phyloP scores from a whole-genome alignment of 2,888 invertebrate species.

The Drosophila hamatofila region DNA sequence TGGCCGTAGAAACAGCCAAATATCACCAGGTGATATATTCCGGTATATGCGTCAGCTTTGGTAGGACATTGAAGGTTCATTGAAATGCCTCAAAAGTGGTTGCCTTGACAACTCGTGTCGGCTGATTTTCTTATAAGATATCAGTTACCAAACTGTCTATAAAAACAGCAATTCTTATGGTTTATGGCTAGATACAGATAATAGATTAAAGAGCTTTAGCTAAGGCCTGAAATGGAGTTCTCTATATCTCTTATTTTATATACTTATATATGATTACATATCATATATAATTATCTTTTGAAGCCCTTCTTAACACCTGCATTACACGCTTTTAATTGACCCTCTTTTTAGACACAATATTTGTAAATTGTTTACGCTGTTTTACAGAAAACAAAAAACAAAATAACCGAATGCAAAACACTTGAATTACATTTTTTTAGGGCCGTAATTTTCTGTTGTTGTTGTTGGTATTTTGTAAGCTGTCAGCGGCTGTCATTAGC shows the following conservation, averaged over 20 bases:
- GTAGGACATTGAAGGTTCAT: background rate
- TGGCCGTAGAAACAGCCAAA: background rate
- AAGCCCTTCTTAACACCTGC: slow-evolving; percentile 4
- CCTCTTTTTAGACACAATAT: background rate
- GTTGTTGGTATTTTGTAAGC: slow-evolving; percentile 35
- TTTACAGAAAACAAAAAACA: background rate
- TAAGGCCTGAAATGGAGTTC: background rate
- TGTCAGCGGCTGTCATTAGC: slow-evolving; percentile 54
- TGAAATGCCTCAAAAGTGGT: background rate
- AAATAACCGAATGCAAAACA: slow-evolving; percentile 35
- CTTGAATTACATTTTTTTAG: slow-evolving; percentile 36
- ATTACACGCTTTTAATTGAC: slow-evolving; percentile 9
- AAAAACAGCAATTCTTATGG: background rate
- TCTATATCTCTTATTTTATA: background rate
- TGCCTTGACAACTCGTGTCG: slow-evolving; percentile 1
- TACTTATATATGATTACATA: no score
- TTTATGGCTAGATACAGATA: background rate
- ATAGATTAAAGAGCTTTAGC: background rate
- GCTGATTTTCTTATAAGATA: background rate
- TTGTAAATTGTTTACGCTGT: slow-evolving; percentile 3
- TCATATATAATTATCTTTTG: background rate
- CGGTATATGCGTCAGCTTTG: background rate
- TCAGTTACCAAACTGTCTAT: background rate
- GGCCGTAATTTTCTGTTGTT: slow-evolving; percentile 22
- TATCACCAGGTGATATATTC: background rate